Evolutionary conservation across 2,797 vertebrate species (phyloP).

Genomic region (Sylvia borin): DNA sequence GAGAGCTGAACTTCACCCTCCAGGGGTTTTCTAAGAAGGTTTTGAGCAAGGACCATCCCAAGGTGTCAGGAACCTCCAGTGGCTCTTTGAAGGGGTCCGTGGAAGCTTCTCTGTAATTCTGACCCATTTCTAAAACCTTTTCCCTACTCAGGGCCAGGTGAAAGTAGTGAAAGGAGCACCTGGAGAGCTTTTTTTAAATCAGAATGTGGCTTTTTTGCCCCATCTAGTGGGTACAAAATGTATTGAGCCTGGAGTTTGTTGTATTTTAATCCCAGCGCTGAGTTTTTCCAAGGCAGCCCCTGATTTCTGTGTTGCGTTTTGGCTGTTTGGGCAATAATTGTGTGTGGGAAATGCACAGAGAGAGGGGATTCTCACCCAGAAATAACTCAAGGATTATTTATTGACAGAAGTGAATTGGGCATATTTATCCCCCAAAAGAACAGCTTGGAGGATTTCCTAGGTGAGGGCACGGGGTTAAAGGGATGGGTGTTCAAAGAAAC

Average conservation of each 20-base stretch:
- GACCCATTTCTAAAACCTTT: neutral
- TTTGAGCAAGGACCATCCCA: neutral
- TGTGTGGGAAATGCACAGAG: neutral
- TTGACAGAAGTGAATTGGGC: rapidly evolving
- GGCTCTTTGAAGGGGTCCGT: neutral
- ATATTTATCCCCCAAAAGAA: neutral
- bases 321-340: neutral
- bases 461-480: neutral
- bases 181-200: neutral
- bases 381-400: neutral
- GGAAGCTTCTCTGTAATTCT: neutral
- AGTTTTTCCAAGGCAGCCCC: neutral
- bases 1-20: neutral
- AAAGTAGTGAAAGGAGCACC: neutral
- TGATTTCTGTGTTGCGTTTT: neutral
- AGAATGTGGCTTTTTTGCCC: conserved; percentile 27
- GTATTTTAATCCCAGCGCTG: neutral
- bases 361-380: neutral
- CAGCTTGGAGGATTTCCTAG: neutral
- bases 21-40: neutral
- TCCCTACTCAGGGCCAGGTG: rapidly evolving
- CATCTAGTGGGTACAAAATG: conserved; percentile 40
- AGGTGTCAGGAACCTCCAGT: neutral
- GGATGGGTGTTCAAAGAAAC: too few relatives aligned
- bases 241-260: neutral